phyloP scores from a whole-genome alignment of 2,113 vertebrate genomes.

The Sebastes fasciatus region DNA sequence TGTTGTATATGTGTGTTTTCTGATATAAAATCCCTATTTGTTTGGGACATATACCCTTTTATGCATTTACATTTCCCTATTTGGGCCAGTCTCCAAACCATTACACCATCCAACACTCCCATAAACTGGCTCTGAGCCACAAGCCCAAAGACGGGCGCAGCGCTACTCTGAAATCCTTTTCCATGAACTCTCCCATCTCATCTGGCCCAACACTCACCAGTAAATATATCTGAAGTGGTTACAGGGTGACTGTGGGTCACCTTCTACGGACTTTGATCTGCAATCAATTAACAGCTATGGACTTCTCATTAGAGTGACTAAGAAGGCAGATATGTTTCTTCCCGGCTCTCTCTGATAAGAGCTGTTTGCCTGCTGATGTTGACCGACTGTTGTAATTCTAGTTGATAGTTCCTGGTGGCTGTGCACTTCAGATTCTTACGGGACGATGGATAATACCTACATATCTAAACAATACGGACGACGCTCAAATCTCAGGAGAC shows the following conservation, averaged over 20 bases:
- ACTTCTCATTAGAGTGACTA: slow-evolving; percentile 27
- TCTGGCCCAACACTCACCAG: background rate
- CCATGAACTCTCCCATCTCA: background rate
- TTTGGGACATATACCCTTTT: background rate
- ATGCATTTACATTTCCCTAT: slow-evolving; percentile 6
- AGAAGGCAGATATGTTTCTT: slow-evolving; percentile 7
- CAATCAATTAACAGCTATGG: background rate
- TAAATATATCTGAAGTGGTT: background rate
- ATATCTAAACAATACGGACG: background rate
- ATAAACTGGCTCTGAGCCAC: background rate
- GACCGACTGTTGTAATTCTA: background rate
- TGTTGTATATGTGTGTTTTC: background rate
- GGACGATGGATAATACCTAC: slow-evolving; percentile 51
- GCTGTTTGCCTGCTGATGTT: slow-evolving; percentile 17
- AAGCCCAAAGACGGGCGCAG: background rate
- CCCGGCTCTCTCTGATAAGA: slow-evolving; percentile 41
- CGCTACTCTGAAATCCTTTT: background rate
- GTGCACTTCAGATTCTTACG: background rate
- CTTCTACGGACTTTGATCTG: background rate
- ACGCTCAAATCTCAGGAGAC: background rate
- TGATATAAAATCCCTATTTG: background rate
- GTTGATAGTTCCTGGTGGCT: slow-evolving; percentile 29
- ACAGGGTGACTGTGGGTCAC: background rate
- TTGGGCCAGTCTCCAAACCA: background rate
- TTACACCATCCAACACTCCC: background rate